phyloP scores from a whole-genome alignment of 1,140 invertebrate species.

The Ruditapes philippinarum region DNA sequence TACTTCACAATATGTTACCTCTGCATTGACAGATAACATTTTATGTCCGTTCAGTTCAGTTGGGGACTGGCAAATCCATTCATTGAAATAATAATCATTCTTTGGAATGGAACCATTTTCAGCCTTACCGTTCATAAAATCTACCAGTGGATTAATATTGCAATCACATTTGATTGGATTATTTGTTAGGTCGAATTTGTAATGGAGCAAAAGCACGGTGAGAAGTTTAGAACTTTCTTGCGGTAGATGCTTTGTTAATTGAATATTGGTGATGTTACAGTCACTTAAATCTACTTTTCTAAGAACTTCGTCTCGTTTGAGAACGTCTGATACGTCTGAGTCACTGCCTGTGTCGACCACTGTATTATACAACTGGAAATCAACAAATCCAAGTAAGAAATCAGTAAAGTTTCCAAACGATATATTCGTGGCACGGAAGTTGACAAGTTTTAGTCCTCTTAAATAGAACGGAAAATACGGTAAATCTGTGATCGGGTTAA shows the following conservation, averaged over 20 bases:
- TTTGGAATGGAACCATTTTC: constrained; percentile 39
- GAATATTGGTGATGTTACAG: constrained; percentile 61
- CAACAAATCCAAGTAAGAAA: constrained; percentile 35
- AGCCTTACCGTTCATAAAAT: constrained; percentile 49
- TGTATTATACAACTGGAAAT: constrained; percentile 44
- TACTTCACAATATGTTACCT: constrained; percentile 74
- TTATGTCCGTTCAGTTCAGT: constrained; percentile 61
- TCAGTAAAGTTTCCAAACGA: constrained; percentile 67
- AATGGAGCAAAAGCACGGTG: constrained; percentile 66
- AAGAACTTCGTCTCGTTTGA: constrained; percentile 2
- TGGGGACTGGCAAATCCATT: constrained; percentile 75
- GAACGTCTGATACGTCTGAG: constrained; percentile 45
- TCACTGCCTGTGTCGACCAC: constrained; percentile 63
- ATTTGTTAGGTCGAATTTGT: constrained; percentile 67
- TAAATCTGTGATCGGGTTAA: constrained; percentile 71
- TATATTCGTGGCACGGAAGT: constrained; percentile 70
- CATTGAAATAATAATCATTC: constrained; percentile 72
- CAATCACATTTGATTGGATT: constrained; percentile 76
- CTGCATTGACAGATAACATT: constrained; percentile 59
- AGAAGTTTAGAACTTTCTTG: constrained; percentile 27
- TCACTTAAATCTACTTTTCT: constrained; percentile 68
- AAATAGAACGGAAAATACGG: constrained; percentile 73
- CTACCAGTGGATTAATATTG: constrained; percentile 69
- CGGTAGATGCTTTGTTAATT: constrained; percentile 39
- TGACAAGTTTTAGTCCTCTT: constrained; percentile 53